Evolutionary conservation across 2,797 vertebrate genomes (phyloP).

Genomic region (Harpagifer antarcticus): DNA sequence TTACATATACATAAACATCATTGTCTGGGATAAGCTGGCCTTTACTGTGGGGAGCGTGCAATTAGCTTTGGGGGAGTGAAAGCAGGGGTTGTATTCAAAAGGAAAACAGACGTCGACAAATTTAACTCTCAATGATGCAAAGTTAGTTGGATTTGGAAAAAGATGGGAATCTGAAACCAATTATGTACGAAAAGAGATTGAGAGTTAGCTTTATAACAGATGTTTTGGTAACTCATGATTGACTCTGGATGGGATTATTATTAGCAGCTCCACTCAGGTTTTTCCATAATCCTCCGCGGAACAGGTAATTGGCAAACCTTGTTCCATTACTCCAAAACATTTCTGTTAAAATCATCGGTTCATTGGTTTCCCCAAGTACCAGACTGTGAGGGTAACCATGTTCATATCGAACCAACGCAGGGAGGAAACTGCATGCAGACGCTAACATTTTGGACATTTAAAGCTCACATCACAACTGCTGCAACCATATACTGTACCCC

Average conservation of each 20-base stretch:
- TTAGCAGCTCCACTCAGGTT: constrained; percentile 61
- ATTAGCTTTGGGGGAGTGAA: constrained; percentile 63
- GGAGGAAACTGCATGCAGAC: background rate
- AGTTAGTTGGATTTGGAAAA: constrained; percentile 69
- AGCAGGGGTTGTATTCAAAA: constrained; percentile 59
- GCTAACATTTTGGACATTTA: background rate
- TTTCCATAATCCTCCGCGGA: constrained; percentile 61
- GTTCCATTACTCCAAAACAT: constrained; percentile 52
- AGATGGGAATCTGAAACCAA: constrained; percentile 74
- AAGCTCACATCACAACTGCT: constrained; percentile 20
- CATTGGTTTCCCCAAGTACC: constrained; percentile 30
- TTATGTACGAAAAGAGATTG: constrained; percentile 73
- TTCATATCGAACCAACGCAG: constrained; percentile 7
- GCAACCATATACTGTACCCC: constrained; percentile 5
- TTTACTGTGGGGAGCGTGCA: constrained; percentile 60
- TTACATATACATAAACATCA: constrained; percentile 70
- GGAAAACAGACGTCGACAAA: constrained; percentile 69
- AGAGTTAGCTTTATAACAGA: constrained; percentile 70
- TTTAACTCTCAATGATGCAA: constrained; percentile 73
- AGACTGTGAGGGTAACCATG: constrained; percentile 38
- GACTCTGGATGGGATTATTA: constrained; percentile 71
- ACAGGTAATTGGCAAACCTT: constrained; percentile 65
- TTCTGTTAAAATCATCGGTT: constrained; percentile 48
- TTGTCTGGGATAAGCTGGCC: constrained; percentile 65
- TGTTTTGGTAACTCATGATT: constrained; percentile 75